These are phyloP conservation scores for Recurvirostra avosetta DNA, from an alignment of 2,113 vertebrate species.

Conservation along the genomic window DNA sequence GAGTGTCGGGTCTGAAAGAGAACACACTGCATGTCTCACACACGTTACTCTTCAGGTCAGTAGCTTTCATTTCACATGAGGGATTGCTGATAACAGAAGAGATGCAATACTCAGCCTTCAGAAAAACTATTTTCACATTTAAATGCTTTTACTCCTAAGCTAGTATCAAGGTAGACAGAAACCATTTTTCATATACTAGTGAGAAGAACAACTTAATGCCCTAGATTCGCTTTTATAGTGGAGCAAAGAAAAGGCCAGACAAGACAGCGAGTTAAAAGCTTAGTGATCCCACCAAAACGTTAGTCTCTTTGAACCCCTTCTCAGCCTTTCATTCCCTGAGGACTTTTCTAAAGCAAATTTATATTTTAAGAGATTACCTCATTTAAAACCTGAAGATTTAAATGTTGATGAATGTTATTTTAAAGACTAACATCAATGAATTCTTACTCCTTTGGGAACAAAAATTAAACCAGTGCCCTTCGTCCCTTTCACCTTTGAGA, in stretches of 20 bases:
- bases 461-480: background rate
- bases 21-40: background rate
- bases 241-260: background rate
- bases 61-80: background rate
- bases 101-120: background rate
- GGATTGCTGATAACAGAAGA: background rate
- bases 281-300: background rate
- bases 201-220: background rate
- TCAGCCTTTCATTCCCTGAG: background rate
- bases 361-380: background rate
- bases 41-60: fast-evolving
- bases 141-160: background rate
- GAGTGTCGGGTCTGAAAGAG: conserved; percentile 85
- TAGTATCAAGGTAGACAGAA: background rate
- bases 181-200: background rate
- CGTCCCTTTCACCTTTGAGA: background rate
- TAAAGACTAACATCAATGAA: background rate
- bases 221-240: background rate
- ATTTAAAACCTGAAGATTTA: background rate
- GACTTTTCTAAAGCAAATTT: background rate
- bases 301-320: background rate
- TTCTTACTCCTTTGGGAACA: background rate
- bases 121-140: background rate
- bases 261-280: background rate
- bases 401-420: background rate